Evolutionary conservation across 2,797 vertebrate genomes (phyloP).

Genomic region (Sparus aurata): DNA sequence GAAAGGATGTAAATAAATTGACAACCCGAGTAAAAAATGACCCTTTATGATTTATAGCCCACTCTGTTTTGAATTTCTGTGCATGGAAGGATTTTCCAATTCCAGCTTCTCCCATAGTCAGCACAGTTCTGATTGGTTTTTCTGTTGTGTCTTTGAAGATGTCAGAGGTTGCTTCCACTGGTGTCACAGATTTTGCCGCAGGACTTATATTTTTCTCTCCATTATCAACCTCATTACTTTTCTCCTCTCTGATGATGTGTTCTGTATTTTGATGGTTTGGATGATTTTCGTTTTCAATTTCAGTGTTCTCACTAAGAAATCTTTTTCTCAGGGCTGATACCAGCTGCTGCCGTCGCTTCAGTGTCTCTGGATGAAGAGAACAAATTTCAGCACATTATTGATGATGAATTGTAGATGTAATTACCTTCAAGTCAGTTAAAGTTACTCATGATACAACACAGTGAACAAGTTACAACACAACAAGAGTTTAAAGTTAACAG

Average conservation of each 20-base stretch:
- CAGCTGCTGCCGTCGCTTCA: not conserved
- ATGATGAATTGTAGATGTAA: not conserved
- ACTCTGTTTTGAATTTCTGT: conserved; percentile 1
- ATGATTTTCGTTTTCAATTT: not conserved
- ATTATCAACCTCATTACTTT: fast-evolving
- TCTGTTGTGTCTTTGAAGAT: conserved; percentile 13
- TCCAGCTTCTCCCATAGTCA: conserved; percentile 41
- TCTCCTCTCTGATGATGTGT: conserved; percentile 39
- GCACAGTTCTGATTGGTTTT: conserved; percentile 21
- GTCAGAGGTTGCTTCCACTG: not conserved
- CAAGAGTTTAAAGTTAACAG: not conserved
- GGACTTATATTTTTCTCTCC: not conserved
- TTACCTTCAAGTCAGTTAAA: not conserved
- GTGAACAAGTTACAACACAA: too few relatives aligned
- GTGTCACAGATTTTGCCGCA: fast-evolving
- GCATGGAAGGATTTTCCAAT: conserved; percentile 47
- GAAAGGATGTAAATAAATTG: fast-evolving
- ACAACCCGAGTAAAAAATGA: fast-evolving
- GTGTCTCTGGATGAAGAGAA: conserved; percentile 24
- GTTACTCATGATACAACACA: too few relatives aligned
- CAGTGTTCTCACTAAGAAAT: fast-evolving
- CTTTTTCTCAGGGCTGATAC: fast-evolving
- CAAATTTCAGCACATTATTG: not conserved
- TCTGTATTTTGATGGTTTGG: conserved; percentile 46
- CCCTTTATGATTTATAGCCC: fast-evolving